Evolutionary conservation across 1,140 invertebrate genomes (phyloP).

Genomic region (Lepidostoma basale): DNA sequence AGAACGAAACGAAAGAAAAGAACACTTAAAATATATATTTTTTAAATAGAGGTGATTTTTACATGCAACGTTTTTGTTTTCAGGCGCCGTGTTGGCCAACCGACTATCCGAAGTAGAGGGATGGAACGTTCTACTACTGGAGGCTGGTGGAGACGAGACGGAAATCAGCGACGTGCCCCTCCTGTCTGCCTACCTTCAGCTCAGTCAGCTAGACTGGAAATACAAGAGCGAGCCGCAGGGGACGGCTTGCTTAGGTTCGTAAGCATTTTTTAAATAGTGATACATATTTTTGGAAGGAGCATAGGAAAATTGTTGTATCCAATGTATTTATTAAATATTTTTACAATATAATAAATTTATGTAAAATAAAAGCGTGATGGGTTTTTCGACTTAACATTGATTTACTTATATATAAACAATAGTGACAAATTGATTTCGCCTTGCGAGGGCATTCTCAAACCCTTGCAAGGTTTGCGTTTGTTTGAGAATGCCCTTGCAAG

Average conservation of each 20-base stretch:
- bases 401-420: too few relatives aligned
- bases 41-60: not conserved
- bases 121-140: slow-evolving; percentile 53
- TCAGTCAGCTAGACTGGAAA: slow-evolving; percentile 89
- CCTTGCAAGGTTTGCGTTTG: too few relatives aligned
- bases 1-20: not conserved
- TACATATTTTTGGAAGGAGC: too few relatives aligned
- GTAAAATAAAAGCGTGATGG: too few relatives aligned
- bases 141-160: slow-evolving; percentile 69
- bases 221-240: slow-evolving; percentile 90
- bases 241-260: slow-evolving; percentile 77
- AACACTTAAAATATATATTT: too few relatives aligned
- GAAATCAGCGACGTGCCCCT: slow-evolving; percentile 88
- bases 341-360: too few relatives aligned
- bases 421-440: too few relatives aligned
- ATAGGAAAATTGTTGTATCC: too few relatives aligned
- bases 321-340: too few relatives aligned
- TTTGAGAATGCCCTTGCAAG: too few relatives aligned
- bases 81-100: slow-evolving; percentile 55
- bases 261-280: not conserved
- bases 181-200: slow-evolving; percentile 84
- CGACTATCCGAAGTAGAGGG: slow-evolving; percentile 52
- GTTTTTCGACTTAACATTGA: too few relatives aligned
- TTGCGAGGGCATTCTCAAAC: too few relatives aligned
- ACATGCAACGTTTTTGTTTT: slow-evolving; percentile 14